Base-by-base conservation (phyloP, 1,140 invertebrate species). In the Laupala kohalensis region DNA sequence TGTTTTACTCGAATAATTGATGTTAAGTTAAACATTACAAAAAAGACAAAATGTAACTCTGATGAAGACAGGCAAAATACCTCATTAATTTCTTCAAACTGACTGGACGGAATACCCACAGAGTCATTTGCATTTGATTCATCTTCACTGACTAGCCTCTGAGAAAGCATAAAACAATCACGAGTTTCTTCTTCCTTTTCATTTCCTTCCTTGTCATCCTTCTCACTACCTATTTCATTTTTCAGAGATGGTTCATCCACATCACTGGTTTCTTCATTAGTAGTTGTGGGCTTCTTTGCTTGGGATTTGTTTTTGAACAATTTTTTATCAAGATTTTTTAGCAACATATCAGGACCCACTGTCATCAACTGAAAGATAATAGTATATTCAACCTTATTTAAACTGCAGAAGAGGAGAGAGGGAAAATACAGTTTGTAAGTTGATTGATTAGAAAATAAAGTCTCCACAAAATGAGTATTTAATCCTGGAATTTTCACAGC, bases 131-230 rank as follows among this genome's bases (percentile, higher is more conserved):
- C 6, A 6, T 37, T 6, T 37, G 37, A 13, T 53, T 53, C 37
- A 3, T 71, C 63, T 62, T 30, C 28, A n/a, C 23, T 25, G 70
- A 62, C 67, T 76, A 26, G 5, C 19, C 76, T 77, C 81, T 91
- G 89, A 3, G 87, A 85, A 77, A 91, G 79, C 71, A 90, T 76
- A 75, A 89, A 92, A 77, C 85, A 87, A 65, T 87, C 87, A 77
- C 85, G 84, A 74, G 83, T 74, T 62, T 79, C 74, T 37, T 79
- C 76, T 26, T 81, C 78, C 30, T 82, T 80, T 19, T 53, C 37
- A 62, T 83, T 80, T 24, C 77, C 75, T 71, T 27, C 74, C 72
- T 74, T 77, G 75, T 30, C 76, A 75, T 77, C 77, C 74, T 69
- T 70, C 68, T 73, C 73, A 75, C 75, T 77, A 26, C 3, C 69